Base-by-base conservation (phyloP, 2,113 vertebrate species). In the Rutilus rutilus region DNA sequence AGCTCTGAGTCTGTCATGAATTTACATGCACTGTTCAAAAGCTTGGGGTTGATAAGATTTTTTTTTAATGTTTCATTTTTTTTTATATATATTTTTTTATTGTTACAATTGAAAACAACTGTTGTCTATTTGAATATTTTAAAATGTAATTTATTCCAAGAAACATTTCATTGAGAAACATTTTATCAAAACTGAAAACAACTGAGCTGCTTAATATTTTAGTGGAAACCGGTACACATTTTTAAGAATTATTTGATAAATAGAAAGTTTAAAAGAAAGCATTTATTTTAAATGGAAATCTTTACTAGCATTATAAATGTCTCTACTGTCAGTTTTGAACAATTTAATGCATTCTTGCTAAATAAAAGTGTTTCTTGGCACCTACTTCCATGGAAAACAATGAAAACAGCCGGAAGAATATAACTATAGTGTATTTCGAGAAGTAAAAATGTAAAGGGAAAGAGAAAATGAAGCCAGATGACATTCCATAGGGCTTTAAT, bases 401-500 rank as follows among this genome's bases (percentile, higher is more conserved):
- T 89, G 64, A 87, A 42, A 87, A 89, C 62, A 62, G 27, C 45
- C 71, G 65, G 64, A 69, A 75, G 21, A 76, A 87, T 79, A 64
- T 62, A 82, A 79, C 36, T 39, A 82, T 10, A 77, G 82, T 74
- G 60, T 21, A 25, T 50, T 36, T 25, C 50, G 42, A 85, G 74
- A 85, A 91, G 86, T 69, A 75, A 88, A 87, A 85, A 89, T 82
- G 8, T 52, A 59, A 87, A 75, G 64, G 36, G 47, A 84, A 62
- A 62, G 25, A 36, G 45, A 33, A 75, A 82, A 33, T 88, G 59
- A 85, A 52, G 73, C 73, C 83, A 87, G 85, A 89, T 75, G 75
- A 65, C 75, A 83, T 85, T 89, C 88, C 88, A 65, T 45, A n/a
- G 85, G 86, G 79, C 65, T 84, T 89, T 89, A 87, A 87, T 77